Percentiles rank a stretch among this genome's conserved stretches.
Conservation (phyloP, 2,113 vertebrate genomes). For the Melanostigma gelatinosum region DNA sequence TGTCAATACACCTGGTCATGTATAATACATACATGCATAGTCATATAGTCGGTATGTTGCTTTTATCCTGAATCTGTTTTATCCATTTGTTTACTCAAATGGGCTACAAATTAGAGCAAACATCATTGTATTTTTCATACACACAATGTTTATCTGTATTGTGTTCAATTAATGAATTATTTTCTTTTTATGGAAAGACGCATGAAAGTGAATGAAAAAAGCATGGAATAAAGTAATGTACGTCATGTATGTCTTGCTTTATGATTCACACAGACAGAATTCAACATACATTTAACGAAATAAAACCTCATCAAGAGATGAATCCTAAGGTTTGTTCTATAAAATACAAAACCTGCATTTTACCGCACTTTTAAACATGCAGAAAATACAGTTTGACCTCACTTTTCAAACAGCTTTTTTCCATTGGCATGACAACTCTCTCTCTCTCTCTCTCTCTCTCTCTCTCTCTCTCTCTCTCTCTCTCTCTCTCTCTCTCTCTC, state of each 20-base stretch:
- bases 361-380: not conserved
- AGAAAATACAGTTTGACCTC: constrained; percentile 12
- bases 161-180: not conserved
- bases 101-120: not conserved
- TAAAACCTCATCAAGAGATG: not conserved
- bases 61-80: not conserved
- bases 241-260: not conserved
- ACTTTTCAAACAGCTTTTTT: not conserved
- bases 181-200: not conserved
- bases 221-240: not conserved
- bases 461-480: too few relatives aligned
- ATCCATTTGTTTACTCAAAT: not conserved
- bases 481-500: not conserved
- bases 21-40: not conserved
- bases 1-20: not conserved
- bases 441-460: too few relatives aligned
- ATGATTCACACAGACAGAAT: not conserved
- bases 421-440: not conserved
- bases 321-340: not conserved
- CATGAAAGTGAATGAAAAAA: not conserved
- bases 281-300: not conserved
- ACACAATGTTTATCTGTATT: not conserved
- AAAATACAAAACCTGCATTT: constrained; percentile 4
- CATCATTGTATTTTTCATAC: not conserved
- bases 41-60: not conserved